A percentile compares a stretch with the other conserved stretches of the same genome.
phyloP scores from a whole-genome alignment of 53 echinoderm and acorn worm genomes.

The Mesocentrotus franciscanus region DNA sequence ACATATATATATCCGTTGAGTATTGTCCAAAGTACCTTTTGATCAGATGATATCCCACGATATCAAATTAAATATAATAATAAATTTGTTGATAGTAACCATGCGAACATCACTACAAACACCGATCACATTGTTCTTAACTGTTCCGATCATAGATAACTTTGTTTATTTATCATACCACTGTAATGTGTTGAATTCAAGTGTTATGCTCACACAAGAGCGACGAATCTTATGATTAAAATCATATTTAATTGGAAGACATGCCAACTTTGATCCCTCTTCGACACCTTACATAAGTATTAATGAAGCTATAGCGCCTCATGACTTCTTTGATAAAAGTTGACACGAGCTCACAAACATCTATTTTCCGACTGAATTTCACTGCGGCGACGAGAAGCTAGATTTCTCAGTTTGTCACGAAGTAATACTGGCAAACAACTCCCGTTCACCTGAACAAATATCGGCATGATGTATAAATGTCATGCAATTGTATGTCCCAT shows the following conservation, averaged over 20 bases:
- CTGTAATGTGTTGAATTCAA: neutral
- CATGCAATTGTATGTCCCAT: neutral
- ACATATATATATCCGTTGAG: neutral
- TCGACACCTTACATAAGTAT: neutral
- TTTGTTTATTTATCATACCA: neutral
- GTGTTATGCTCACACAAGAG: neutral
- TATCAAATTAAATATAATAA: neutral
- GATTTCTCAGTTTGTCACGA: slow-evolving; percentile 3
- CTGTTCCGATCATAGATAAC: neutral
- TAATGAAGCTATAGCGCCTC: neutral
- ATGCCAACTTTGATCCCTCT: neutral
- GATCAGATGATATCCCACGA: slow-evolving; percentile 34
- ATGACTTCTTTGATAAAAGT: neutral
- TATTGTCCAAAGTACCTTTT: slow-evolving; percentile 27
- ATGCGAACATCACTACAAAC: slow-evolving; percentile 12
- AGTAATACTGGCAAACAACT: slow-evolving; percentile 5
- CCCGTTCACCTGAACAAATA: slow-evolving; percentile 35
- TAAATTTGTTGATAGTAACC: neutral
- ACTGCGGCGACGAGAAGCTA: neutral
- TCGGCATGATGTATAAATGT: neutral
- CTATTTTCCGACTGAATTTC: neutral
- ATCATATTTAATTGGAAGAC: neutral
- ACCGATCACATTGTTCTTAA: neutral
- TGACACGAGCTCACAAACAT: neutral
- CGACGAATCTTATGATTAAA: neutral